Percentiles rank a stretch among this genome's conserved stretches.
phyloP scores from a whole-genome alignment of 2,113 vertebrate genomes.

The Puma concolor region DNA sequence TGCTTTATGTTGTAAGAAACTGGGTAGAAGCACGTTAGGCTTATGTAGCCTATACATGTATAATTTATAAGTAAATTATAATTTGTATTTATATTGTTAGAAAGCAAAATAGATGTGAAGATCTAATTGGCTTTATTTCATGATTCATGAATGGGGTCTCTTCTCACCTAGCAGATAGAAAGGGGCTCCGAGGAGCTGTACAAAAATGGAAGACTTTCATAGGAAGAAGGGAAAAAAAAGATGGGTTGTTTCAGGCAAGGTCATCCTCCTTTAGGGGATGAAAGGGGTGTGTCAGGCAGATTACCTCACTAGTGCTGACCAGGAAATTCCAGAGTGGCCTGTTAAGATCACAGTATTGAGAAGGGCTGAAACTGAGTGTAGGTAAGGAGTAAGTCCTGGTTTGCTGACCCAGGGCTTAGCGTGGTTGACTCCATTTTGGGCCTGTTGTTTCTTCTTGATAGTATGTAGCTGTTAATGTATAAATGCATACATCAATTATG shows the following conservation, averaged over 20 bases:
- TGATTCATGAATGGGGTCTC: not conserved
- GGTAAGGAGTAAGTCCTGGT: not conserved
- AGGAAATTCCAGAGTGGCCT: not conserved
- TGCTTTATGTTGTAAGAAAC: not conserved
- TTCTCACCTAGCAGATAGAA: not conserved
- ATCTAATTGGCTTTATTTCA: not conserved
- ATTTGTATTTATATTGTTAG: not conserved
- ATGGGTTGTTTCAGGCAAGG: not conserved
- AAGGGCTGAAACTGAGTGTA: not conserved
- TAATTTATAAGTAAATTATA: constrained; percentile 4
- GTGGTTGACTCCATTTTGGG: not conserved
- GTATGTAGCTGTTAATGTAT: not conserved
- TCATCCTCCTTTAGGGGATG: not conserved
- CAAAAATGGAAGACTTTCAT: not conserved
- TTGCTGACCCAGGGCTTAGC: not conserved
- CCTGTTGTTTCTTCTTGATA: not conserved
- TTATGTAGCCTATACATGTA: not conserved
- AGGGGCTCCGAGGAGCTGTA: not conserved
- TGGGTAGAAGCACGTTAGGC: not conserved
- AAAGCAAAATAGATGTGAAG: not conserved
- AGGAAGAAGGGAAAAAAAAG: not conserved
- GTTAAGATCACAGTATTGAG: not conserved
- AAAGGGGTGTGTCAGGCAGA: not conserved
- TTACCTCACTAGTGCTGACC: not conserved
- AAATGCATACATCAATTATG: not conserved